A percentile compares a stretch with the other conserved stretches of the same genome.
Conservation (phyloP, 2,888 invertebrate species). For the Drosophila lutescens region DNA sequence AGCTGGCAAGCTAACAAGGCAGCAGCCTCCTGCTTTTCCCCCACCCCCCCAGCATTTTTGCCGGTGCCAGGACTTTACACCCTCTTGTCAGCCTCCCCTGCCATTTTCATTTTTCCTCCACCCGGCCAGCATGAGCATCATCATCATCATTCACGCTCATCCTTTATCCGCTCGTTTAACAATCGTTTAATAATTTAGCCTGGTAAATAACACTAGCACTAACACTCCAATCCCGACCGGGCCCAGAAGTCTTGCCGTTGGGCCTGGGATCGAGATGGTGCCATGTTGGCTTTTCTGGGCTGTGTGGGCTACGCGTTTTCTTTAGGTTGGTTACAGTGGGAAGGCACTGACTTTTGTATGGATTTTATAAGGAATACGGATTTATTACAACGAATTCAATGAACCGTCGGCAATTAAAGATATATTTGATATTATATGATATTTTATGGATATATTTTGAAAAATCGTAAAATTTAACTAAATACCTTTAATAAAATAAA, state of each 20-base stretch:
- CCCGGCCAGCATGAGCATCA: conserved; percentile 50
- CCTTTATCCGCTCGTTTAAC: conserved; percentile 81
- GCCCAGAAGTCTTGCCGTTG: conserved; percentile 28
- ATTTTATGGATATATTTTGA: too few relatives aligned
- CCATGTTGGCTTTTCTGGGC: conserved; percentile 15
- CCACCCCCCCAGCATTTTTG: conserved; percentile 9
- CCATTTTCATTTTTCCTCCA: conserved; percentile 14
- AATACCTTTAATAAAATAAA: too few relatives aligned
- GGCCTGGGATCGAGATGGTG: conserved; percentile 21
- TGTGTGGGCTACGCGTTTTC: conserved; percentile 20
- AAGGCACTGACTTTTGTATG: background rate
- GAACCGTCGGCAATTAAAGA: too few relatives aligned
- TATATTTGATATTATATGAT: too few relatives aligned
- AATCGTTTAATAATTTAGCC: conserved; percentile 82
- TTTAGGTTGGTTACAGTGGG: conserved; percentile 8
- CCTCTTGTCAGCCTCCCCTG: conserved; percentile 26
- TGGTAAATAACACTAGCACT: conserved; percentile 82
- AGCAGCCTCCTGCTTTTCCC: conserved; percentile 21
- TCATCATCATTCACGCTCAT: conserved; percentile 81
- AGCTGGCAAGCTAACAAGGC: conserved; percentile 51
- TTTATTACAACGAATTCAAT: background rate
- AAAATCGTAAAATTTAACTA: too few relatives aligned
- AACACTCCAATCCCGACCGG: conserved; percentile 49
- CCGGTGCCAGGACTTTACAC: conserved; percentile 35
- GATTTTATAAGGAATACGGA: background rate